phyloP scores from a whole-genome alignment of 2,797 vertebrate genomes.

The Craterocephalus amniculus region DNA sequence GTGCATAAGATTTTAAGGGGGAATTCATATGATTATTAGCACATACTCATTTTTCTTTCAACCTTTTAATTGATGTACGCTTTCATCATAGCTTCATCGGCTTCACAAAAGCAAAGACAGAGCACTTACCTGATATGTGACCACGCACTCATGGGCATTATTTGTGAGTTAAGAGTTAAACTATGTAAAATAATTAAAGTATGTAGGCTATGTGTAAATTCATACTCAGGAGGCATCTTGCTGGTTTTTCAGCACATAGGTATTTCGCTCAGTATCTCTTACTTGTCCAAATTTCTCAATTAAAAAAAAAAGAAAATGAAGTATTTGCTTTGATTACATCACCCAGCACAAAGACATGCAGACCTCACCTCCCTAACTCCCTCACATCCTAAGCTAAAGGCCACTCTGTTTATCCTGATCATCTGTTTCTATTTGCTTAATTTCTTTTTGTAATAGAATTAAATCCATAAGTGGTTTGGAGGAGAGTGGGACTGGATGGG shows the following conservation, averaged over 20 bases:
- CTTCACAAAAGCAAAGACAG: constrained; percentile 17
- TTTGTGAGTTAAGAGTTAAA: constrained; percentile 5
- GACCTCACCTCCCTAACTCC: constrained; percentile 30
- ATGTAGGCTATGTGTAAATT: constrained; percentile 19
- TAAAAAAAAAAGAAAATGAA: neutral
- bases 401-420: neutral
- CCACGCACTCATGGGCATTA: neutral
- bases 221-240: constrained; percentile 7
- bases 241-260: constrained; percentile 16
- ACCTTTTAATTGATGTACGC: neutral
- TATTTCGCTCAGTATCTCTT: constrained; percentile 23
- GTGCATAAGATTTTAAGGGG: constrained; percentile 43
- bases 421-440: neutral
- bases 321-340: constrained; percentile 53
- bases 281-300: constrained; percentile 56
- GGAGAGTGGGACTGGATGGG: neutral
- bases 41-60: constrained; percentile 6
- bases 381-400: constrained; percentile 13
- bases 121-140: neutral
- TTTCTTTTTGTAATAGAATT: constrained; percentile 7
- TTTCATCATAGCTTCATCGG: constrained; percentile 11
- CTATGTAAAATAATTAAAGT: constrained; percentile 1
- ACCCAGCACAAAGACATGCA: constrained; percentile 33
- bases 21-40: constrained; percentile 23
- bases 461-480: constrained; percentile 7